A percentile compares a stretch with the other conserved stretches of the same genome.
These are phyloP conservation scores for Parazoanthus darwini DNA, from an alignment of 92 coral and sea anemone species.

Conservation along the genomic window DNA sequence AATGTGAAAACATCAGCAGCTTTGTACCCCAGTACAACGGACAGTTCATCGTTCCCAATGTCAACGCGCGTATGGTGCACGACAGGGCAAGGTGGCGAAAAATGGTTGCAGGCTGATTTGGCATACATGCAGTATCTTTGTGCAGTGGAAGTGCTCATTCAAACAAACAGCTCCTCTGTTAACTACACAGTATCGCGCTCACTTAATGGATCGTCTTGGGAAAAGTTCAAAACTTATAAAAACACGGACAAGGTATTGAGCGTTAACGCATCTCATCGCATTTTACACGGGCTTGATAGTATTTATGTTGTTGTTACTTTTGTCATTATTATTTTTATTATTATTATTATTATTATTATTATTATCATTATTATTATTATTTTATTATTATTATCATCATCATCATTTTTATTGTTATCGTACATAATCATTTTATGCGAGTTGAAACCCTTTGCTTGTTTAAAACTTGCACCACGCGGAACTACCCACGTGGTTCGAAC, in stretches of 20 bases:
- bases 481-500: too few species aligned
- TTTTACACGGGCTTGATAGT: background rate
- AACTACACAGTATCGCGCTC: conserved; percentile 1
- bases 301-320: background rate
- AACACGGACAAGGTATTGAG: background rate
- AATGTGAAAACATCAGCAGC: background rate
- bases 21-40: background rate
- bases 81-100: background rate
- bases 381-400: too few species aligned
- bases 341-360: too few species aligned
- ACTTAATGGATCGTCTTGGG: background rate
- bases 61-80: background rate
- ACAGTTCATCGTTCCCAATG: background rate
- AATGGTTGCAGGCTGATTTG: conserved; percentile 7
- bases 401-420: too few species aligned
- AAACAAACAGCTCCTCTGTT: background rate
- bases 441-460: too few species aligned
- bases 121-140: background rate
- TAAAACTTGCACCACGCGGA: too few species aligned
- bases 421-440: too few species aligned
- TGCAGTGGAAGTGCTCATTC: background rate
- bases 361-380: background rate
- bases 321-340: background rate
- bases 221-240: background rate
- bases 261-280: background rate